These are phyloP conservation scores for Microtus richardsoni DNA, from an alignment of 2,113 vertebrate genomes.

Conservation along the genomic window DNA sequence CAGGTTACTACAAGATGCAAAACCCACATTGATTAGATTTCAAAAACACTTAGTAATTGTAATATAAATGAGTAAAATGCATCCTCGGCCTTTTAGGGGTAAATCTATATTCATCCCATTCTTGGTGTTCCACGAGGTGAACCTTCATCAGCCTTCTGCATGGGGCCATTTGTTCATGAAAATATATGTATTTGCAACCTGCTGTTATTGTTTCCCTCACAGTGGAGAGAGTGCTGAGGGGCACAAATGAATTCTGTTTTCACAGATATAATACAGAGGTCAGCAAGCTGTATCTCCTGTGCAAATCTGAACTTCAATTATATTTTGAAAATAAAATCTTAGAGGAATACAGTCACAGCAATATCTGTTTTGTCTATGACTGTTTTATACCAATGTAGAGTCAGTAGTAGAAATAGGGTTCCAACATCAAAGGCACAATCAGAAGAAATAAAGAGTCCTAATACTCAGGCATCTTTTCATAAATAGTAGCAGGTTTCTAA, in stretches of 20 bases:
- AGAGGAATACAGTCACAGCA: not conserved
- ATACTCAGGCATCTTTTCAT: too few species aligned
- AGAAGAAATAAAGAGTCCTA: not conserved
- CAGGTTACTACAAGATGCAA: not conserved
- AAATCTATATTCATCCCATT: not conserved
- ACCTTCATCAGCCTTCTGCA: not conserved
- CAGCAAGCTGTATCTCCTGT: not conserved
- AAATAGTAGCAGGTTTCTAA: not conserved
- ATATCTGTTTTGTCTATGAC: not conserved
- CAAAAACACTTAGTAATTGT: not conserved
- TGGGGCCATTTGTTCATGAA: not conserved
- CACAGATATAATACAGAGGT: not conserved
- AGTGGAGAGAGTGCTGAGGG: not conserved
- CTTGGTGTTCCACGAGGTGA: not conserved
- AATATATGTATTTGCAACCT: not conserved
- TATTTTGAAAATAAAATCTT: slow-evolving; percentile 2
- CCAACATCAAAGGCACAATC: not conserved
- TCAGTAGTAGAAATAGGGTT: not conserved
- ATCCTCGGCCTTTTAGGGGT: not conserved
- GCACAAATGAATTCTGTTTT: not conserved
- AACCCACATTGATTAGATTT: not conserved
- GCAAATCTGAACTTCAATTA: not conserved
- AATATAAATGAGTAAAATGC: not conserved
- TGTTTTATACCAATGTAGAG: not conserved
- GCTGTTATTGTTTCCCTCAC: not conserved